Evolutionary conservation across 2,888 invertebrate species (phyloP), one percentile per base, ranked within the genome.

Genomic region (Trissolcus japonicus): DNA sequence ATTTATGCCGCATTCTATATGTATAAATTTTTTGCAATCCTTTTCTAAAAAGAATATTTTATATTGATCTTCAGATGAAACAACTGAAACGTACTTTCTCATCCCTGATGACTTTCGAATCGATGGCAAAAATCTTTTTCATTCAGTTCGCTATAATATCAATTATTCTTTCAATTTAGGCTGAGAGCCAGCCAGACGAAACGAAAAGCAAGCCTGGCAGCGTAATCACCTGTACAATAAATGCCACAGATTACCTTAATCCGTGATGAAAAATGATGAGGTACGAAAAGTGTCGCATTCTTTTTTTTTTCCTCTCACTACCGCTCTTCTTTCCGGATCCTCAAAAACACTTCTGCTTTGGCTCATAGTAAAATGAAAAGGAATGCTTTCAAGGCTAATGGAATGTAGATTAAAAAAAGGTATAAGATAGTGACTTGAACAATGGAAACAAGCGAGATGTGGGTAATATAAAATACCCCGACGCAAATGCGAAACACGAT

Each of bases 151-250:
- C 11, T 7, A 35, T 35, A 35, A 35, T 35, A 35, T 35, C 9
- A 35, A 35, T 35, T 35, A 35, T 35, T 35, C 35, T 9, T 35
- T 9, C 35, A 35, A 35, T 17, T 71, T 62, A 61, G 40, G 41
- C 56, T 19, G 40, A 16, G 43, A 16, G 48, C 57, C 35, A 51
- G 35, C 65, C 17, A 7, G 65, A 46, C 19, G 29, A 55, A 60
- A 41, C 59, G 67, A 75, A 69, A 66, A 62, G 71, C 66, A 29
- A 2, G 11, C 53, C 41, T 61, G 67, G 72, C 69, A 69, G 60
- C 63, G 61, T 73, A 73, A 78, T 78, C 73, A 74, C 65, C 65
- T 69, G 73, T 74, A 78, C 78, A 78, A 78, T 78, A 74, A 74
- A 78, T 78, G 73, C 69, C 66, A 53, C 69, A 69, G 78, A 78